These are phyloP conservation scores for Phaenicophaeus curvirostris DNA, from an alignment of 2,797 vertebrate species.

Conservation along the genomic window DNA sequence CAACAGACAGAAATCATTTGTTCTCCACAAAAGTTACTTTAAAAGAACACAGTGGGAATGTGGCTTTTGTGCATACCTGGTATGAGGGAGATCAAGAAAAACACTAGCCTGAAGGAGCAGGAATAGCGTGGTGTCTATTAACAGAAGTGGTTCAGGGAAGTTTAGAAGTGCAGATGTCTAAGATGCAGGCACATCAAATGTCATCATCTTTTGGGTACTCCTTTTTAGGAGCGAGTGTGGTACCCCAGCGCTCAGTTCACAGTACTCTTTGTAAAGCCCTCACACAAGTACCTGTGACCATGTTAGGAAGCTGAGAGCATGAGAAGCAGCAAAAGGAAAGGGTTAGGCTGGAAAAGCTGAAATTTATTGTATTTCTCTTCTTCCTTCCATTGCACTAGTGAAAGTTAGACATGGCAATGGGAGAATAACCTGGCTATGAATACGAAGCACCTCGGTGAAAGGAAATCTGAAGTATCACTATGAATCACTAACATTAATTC, in stretches of 20 bases:
- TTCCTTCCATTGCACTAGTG: background rate
- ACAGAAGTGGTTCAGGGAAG: background rate
- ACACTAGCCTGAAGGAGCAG: background rate
- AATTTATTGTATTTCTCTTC: background rate
- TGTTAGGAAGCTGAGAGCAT: background rate
- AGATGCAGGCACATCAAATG: background rate
- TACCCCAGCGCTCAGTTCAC: background rate
- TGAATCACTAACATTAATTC: background rate
- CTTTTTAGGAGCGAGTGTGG: fast-evolving
- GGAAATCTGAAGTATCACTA: background rate
- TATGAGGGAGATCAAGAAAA: background rate
- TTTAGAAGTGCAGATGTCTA: background rate
- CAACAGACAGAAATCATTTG: background rate
- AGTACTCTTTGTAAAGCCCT: background rate
- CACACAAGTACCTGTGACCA: too few relatives aligned
- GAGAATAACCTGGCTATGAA: background rate
- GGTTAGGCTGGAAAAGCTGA: background rate
- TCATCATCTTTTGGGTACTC: background rate
- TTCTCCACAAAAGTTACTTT: background rate
- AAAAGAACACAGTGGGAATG: background rate
- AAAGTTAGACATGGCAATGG: background rate
- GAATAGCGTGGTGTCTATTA: background rate
- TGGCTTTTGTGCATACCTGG: background rate
- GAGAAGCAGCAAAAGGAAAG: background rate
- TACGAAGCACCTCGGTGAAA: background rate